Base-by-base conservation (phyloP, 1,140 invertebrate species). In the Drosophila dunni region DNA sequence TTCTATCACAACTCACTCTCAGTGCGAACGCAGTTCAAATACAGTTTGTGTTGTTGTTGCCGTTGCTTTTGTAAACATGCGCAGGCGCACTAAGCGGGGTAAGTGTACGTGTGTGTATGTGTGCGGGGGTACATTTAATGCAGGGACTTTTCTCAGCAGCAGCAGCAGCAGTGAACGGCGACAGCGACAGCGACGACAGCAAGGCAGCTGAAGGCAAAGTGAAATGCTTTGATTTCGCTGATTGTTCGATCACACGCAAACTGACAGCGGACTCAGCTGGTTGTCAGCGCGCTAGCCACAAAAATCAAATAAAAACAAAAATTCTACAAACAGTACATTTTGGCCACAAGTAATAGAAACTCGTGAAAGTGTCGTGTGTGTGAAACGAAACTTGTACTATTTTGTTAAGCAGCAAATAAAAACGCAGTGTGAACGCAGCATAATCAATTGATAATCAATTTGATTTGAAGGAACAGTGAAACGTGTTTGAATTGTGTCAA, bases 211-310 rank as follows among this genome's bases (percentile, higher is more conserved):
- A 36, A 68, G 57, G 76, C 83, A 88, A 90, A 91, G 89, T 91
- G 89, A 91, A 89, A 89, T 91, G 84, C 84, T 91, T 86, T 91
- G 89, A 91, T 91, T 91, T 73, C 64, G 74, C 76, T 78, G 84
- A 89, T 89, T 84, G 84, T 88, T 78, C 80, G 82, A 86, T 91
- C 90, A 91, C 81, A 91, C 83, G 90, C 86, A 76, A 90, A 81
- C 85, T 90, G 90, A 91, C 90, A 91, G 90, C 85, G 90, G 77
- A 89, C 83, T 78, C 81, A 79, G 84, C 75, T 91, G 89, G 89
- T 91, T 83, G 84, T 84, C 69, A 79, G 68, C 78, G 86, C 81
- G 76, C 66, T 51, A 44, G 20, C 54, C 60, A 51, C 36, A 29
- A 42, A 72, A 58, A 53, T 29, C 58, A 34, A 36, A 50, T 44